Evolutionary conservation across 2,888 invertebrate species (phyloP).

Genomic region (Leucoma salicis): DNA sequence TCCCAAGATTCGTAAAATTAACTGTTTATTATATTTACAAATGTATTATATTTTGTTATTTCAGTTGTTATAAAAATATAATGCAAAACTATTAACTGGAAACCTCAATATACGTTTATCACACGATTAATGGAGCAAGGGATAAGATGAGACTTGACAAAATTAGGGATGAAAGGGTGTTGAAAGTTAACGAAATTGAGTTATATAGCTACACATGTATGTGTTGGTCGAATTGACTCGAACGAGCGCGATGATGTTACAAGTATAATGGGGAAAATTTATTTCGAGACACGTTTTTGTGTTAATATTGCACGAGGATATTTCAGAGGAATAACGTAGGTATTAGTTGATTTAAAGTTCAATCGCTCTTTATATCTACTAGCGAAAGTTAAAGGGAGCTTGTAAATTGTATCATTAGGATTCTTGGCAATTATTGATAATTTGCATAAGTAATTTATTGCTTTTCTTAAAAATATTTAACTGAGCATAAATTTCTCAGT

Average conservation of each 20-base stretch:
- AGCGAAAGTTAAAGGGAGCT: neutral
- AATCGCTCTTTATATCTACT: neutral
- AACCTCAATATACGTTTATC: constrained; percentile 15
- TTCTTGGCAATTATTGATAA: too few species aligned
- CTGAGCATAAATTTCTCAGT: too few species aligned
- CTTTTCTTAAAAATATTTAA: too few species aligned
- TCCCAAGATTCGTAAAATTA: too few species aligned
- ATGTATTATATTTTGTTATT: neutral
- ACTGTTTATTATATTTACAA: neutral
- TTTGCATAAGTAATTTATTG: too few species aligned
- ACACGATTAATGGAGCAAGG: constrained; percentile 36
- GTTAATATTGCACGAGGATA: neutral
- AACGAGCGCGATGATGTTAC: neutral
- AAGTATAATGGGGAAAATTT: neutral
- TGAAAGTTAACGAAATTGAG: constrained; percentile 40
- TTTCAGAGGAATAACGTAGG: neutral
- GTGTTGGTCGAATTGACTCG: constrained; percentile 13
- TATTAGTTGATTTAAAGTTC: neutral
- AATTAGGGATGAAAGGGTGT: constrained; percentile 47
- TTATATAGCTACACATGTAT: constrained; percentile 20
- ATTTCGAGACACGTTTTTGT: constrained; percentile 5
- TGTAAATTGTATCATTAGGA: too few species aligned
- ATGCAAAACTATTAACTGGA: constrained; percentile 24
- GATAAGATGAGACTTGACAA: constrained; percentile 40
- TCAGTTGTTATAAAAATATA: constrained; percentile 19